These are phyloP conservation scores for Epinephelus malabaricus DNA, from an alignment of 2,797 vertebrate species.

Conservation along the genomic window DNA sequence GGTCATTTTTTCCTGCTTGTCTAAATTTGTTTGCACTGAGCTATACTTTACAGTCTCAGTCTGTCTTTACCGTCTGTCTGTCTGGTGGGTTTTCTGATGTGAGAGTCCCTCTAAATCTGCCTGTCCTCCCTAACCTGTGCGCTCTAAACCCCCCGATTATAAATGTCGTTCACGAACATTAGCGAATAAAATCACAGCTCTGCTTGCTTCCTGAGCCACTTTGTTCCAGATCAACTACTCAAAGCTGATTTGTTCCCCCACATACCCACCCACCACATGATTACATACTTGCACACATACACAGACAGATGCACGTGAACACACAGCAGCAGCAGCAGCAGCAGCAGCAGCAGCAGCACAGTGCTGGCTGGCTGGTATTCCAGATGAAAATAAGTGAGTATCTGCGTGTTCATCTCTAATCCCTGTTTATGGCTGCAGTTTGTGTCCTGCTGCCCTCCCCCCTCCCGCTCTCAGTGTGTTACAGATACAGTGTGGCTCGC, in stretches of 20 bases:
- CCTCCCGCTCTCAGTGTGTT: constrained; percentile 27
- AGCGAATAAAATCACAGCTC: constrained; percentile 65
- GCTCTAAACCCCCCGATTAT: constrained; percentile 62
- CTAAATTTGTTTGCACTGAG: constrained; percentile 25
- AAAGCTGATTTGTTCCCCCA: constrained; percentile 77
- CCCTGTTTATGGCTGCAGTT: constrained; percentile 71
- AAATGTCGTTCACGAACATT: constrained; percentile 66
- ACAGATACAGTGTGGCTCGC: constrained; percentile 35
- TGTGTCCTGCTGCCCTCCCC: constrained; percentile 57
- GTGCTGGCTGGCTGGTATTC: constrained; percentile 62
- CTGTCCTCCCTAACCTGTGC: constrained; percentile 41
- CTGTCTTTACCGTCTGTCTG: constrained; percentile 14
- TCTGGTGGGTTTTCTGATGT: constrained; percentile 7
- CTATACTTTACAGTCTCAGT: constrained; percentile 13
- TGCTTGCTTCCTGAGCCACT: constrained; percentile 71
- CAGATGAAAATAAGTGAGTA: constrained; percentile 62
- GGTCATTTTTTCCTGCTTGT: constrained; percentile 16
- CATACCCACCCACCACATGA: constrained; percentile 44
- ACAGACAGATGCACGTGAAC: constrained; percentile 15
- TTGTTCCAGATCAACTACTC: constrained; percentile 74
- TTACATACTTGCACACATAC: constrained; percentile 30
- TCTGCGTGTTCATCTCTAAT: constrained; percentile 80
- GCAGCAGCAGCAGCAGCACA: constrained; percentile 30
- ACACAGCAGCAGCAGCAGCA: neutral
- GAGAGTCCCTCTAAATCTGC: constrained; percentile 49